Percentiles rank a stretch among this genome's conserved stretches.
phyloP scores from a whole-genome alignment of 2,888 invertebrate species.

The Mythimna lalbum region DNA sequence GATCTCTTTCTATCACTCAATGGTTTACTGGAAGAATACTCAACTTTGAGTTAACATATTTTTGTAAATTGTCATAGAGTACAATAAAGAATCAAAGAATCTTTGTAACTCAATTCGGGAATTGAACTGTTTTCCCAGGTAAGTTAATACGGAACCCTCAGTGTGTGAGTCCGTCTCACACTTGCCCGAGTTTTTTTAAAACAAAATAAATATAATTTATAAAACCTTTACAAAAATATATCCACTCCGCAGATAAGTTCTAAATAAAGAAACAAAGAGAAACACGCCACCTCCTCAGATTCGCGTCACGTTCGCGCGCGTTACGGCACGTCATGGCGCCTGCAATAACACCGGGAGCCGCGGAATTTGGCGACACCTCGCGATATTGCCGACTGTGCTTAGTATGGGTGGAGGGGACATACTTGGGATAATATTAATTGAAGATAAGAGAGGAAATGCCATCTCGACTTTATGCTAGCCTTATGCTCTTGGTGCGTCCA shows the following conservation, averaged over 20 bases:
- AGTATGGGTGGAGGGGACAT: constrained; percentile 14
- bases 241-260: background rate
- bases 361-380: constrained; percentile 32
- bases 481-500: background rate
- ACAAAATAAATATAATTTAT: too few relatives aligned
- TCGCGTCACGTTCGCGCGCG: constrained; percentile 30
- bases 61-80: too few relatives aligned
- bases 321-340: constrained; percentile 28
- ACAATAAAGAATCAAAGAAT: too few relatives aligned
- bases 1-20: too few relatives aligned
- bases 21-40: too few relatives aligned
- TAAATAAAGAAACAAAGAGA: constrained; percentile 31
- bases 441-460: background rate
- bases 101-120: too few relatives aligned
- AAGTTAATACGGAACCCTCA: too few relatives aligned
- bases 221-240: background rate
- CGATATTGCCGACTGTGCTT: constrained; percentile 18
- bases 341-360: constrained; percentile 36
- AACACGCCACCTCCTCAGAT: background rate
- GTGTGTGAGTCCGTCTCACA: too few relatives aligned
- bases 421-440: constrained; percentile 1
- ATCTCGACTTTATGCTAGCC: background rate
- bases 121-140: too few relatives aligned
- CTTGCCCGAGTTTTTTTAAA: too few relatives aligned
- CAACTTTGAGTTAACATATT: too few relatives aligned